These are phyloP conservation scores for Orthonyx spaldingii DNA, from an alignment of 2,113 vertebrate genomes.

Conservation along the genomic window DNA sequence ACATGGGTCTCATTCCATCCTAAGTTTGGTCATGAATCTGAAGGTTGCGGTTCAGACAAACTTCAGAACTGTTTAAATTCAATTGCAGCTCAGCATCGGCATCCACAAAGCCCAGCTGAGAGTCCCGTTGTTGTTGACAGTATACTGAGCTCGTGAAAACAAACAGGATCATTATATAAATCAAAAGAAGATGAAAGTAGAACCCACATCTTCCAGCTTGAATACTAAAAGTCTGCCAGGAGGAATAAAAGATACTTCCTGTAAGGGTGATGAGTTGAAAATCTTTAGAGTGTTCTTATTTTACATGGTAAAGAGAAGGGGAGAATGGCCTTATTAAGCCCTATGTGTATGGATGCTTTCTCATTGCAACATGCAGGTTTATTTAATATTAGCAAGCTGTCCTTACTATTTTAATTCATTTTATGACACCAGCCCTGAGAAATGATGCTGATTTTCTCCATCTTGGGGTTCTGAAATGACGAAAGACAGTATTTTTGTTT, in stretches of 20 bases:
- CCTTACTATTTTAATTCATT: background rate
- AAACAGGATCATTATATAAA: constrained; percentile 47
- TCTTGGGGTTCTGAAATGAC: background rate
- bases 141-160: constrained; percentile 36
- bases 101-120: constrained; percentile 37
- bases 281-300: background rate
- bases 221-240: constrained; percentile 16
- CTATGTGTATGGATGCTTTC: background rate
- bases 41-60: constrained; percentile 26
- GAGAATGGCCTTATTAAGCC: background rate
- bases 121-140: constrained; percentile 31
- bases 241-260: constrained; percentile 28
- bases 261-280: background rate
- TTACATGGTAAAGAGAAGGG: background rate
- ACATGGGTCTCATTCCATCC: background rate
- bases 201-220: constrained; percentile 31
- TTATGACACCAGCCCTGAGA: background rate
- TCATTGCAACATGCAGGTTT: background rate
- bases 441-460: background rate
- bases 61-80: background rate
- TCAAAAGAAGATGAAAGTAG: constrained; percentile 57
- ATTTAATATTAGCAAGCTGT: background rate
- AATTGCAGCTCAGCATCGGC: background rate
- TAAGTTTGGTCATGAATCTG: constrained; percentile 18
- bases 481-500: background rate